These are phyloP conservation scores for Amphipyra tragopoginis DNA, from an alignment of 2,888 invertebrate genomes.

Conservation along the genomic window DNA sequence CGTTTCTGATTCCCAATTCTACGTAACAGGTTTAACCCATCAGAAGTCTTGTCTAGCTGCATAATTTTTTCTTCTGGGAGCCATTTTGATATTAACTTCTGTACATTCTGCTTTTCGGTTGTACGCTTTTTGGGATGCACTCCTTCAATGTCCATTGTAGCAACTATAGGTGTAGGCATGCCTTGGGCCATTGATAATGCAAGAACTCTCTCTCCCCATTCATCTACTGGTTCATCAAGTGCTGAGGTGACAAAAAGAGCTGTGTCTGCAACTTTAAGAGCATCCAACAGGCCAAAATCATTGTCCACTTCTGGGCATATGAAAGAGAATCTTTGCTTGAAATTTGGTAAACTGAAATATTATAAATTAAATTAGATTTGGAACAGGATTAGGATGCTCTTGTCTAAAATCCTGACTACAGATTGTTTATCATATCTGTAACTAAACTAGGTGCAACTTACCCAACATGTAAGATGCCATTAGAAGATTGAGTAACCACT, in stretches of 20 bases:
- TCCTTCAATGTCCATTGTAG: constrained; percentile 93
- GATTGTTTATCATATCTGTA: no score
- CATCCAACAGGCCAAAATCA: constrained; percentile 93
- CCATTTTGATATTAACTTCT: constrained; percentile 92
- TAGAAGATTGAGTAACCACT: constrained; percentile 90
- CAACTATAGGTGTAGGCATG: constrained; percentile 94
- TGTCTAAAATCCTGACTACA: no score
- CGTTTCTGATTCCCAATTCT: constrained; percentile 96
- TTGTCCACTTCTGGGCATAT: constrained; percentile 93
- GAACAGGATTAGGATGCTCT: no score
- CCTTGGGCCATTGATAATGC: constrained; percentile 95
- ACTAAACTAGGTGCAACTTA: constrained; percentile 71
- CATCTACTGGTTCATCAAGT: constrained; percentile 93
- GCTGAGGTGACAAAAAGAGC: constrained; percentile 94
- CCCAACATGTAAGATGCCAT: constrained; percentile 94
- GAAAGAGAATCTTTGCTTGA: constrained; percentile 97
- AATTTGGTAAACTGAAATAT: constrained; percentile 93
- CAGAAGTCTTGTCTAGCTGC: constrained; percentile 93
- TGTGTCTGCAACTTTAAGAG: constrained; percentile 96
- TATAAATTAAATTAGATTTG: not conserved
- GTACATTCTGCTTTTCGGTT: constrained; percentile 92
- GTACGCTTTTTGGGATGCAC: constrained; percentile 93
- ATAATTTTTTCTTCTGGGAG: constrained; percentile 95
- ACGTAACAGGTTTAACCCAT: constrained; percentile 92
- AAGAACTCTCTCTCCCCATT: constrained; percentile 94